Evolutionary conservation across 2,797 vertebrate species (phyloP).

Genomic region (Cichlasoma orientale): DNA sequence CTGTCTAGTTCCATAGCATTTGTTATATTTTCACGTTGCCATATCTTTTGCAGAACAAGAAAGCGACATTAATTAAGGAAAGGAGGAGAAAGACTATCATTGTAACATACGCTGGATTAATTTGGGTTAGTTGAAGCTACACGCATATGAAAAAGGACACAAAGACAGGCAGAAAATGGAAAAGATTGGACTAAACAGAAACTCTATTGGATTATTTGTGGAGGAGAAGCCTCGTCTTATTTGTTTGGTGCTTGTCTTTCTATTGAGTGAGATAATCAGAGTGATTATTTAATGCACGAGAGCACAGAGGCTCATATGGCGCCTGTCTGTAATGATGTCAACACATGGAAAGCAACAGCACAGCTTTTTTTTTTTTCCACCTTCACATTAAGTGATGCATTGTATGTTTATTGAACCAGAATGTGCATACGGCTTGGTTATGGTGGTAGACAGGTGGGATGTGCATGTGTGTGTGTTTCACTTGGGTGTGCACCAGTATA

Average conservation of each 20-base stretch:
- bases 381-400: slow-evolving; percentile 13
- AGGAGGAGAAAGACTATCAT: slow-evolving; percentile 50
- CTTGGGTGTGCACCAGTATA: not conserved
- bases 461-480: not conserved
- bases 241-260: slow-evolving; percentile 33
- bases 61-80: not conserved
- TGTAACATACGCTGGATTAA: slow-evolving; percentile 85
- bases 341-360: slow-evolving; percentile 20
- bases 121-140: slow-evolving; percentile 35
- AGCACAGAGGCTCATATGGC: slow-evolving; percentile 21
- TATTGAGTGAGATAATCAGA: slow-evolving; percentile 44
- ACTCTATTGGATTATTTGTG: slow-evolving; percentile 82
- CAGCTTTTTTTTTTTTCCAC: slow-evolving; percentile 49
- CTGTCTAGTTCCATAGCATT: slow-evolving; percentile 81
- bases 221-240: slow-evolving; percentile 74
- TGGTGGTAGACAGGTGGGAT: not conserved
- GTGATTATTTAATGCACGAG: slow-evolving; percentile 41
- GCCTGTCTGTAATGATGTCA: slow-evolving; percentile 22
- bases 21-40: slow-evolving; percentile 42
- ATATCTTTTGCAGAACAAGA: not conserved
- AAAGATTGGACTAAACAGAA: slow-evolving; percentile 82
- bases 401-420: slow-evolving; percentile 21
- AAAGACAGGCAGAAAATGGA: slow-evolving; percentile 53
- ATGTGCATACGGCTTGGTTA: not conserved
- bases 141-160: slow-evolving; percentile 7